These are phyloP conservation scores for Motacilla alba DNA, from an alignment of 2,113 vertebrate species.

Conservation along the genomic window DNA sequence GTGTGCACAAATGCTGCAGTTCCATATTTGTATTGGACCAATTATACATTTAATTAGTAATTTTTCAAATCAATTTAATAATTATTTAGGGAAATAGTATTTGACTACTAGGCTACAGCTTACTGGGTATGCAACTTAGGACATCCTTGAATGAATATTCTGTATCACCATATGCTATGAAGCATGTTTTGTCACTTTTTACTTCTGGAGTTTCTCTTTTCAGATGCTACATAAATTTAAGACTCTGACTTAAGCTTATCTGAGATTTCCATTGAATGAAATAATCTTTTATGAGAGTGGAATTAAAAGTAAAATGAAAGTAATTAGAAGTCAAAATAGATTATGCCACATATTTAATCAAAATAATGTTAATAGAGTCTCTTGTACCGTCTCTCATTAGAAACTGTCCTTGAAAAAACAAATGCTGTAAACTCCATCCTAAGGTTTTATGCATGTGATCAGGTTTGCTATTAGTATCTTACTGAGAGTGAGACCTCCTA, in stretches of 20 bases:
- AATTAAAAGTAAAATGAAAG: background rate
- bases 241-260: background rate
- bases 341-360: conserved; percentile 19
- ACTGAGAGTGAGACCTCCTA: background rate
- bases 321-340: conserved; percentile 22
- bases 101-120: background rate
- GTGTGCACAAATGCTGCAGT: background rate
- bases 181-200: background rate
- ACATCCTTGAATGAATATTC: background rate
- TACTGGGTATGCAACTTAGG: background rate
- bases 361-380: conserved; percentile 1
- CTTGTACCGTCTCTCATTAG: conserved; percentile 40
- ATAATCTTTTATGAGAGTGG: background rate
- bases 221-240: background rate
- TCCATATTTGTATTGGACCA: background rate
- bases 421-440: conserved; percentile 26
- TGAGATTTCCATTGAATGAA: background rate
- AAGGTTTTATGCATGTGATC: background rate
- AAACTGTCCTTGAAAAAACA: conserved; percentile 38
- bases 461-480: background rate
- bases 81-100: background rate
- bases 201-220: background rate
- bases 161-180: background rate
- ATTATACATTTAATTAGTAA: background rate
- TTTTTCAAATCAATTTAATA: background rate